Base-by-base conservation (phyloP, 2,888 invertebrate species). In the Odontomyia ornata region DNA sequence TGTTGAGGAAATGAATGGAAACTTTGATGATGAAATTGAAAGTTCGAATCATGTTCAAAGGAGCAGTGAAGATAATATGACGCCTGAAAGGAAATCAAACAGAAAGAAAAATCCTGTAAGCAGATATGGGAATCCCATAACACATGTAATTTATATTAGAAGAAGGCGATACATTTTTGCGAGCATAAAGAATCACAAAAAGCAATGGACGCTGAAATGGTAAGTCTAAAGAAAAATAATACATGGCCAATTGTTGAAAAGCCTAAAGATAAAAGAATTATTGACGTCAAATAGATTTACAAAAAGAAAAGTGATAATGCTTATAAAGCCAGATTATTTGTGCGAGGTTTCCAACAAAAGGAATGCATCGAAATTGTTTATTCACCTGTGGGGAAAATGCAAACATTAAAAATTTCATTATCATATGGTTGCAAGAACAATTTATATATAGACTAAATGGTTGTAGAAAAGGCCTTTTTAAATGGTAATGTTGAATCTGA, bases 191-290 rank as follows among this genome's bases (percentile, higher is more conserved):
- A 82, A 46, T 5, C 5, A 77, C 79, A 80, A 65, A 65, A 82
- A 79, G 83, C 83, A n/a, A 83, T 83, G 81, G 77, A 83, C 25
- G 56, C 64, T 2, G 83, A 84, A 80, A 82, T 83, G 43, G 78
- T 81, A 28, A 82, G 82, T 56, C 76, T 83, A 76, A 76, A 79
- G 47, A 80, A 81, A 79, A 83, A 83, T 76, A 79, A 83, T 27
- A 83, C 83, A 27, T 83, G 83, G 83, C 75, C 78, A 80, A 28
- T 83, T 75, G 80, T 81, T 47, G 79, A 80, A 1, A 79, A 73
- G 46, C 82, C 82, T 73, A 76, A 80, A 79, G 79, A 80, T 76
- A 80, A 82, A 81, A 80, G 81, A 15, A 77, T 81, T 11, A 79
- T 83, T 25, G 81, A 82, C 80, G 81, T 81, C 0, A 83, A 82